Evolutionary conservation across 2,113 vertebrate genomes (phyloP).

Genomic region (Pygathrix nemaeus): DNA sequence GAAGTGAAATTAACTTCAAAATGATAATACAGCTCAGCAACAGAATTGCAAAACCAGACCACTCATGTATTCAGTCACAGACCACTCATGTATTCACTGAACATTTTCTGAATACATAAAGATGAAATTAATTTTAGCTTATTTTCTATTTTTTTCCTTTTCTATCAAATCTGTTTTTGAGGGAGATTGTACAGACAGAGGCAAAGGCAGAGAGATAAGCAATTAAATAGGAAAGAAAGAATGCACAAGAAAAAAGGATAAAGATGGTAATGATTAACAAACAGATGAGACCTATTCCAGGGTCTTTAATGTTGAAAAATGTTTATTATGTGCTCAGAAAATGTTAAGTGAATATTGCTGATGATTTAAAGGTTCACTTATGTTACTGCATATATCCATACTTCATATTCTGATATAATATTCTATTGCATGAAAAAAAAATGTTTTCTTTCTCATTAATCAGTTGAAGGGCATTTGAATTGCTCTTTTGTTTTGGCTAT

Average conservation of each 20-base stretch:
- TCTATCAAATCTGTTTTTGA: not conserved
- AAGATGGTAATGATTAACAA: not conserved
- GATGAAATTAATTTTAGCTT: not conserved
- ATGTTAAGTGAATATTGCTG: not conserved
- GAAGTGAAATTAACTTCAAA: not conserved
- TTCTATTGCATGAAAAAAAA: not conserved
- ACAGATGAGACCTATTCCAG: not conserved
- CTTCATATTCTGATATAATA: not conserved
- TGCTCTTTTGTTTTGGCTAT: not conserved
- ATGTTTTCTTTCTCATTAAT: not conserved
- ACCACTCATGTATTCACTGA: not conserved
- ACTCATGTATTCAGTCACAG: not conserved
- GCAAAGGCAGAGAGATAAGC: not conserved
- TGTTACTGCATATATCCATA: not conserved
- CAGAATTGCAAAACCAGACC: not conserved
- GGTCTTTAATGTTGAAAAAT: not conserved
- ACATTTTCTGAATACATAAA: not conserved
- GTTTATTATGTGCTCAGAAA: not conserved
- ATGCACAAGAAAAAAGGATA: not conserved
- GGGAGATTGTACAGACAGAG: not conserved
- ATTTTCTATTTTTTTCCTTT: not conserved
- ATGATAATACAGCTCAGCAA: not conserved
- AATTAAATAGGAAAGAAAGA: not conserved
- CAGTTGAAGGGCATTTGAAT: not conserved
- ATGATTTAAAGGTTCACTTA: not conserved